Evolutionary conservation across 2,797 vertebrate genomes (phyloP).

Genomic region (Danio jaintianensis): DNA sequence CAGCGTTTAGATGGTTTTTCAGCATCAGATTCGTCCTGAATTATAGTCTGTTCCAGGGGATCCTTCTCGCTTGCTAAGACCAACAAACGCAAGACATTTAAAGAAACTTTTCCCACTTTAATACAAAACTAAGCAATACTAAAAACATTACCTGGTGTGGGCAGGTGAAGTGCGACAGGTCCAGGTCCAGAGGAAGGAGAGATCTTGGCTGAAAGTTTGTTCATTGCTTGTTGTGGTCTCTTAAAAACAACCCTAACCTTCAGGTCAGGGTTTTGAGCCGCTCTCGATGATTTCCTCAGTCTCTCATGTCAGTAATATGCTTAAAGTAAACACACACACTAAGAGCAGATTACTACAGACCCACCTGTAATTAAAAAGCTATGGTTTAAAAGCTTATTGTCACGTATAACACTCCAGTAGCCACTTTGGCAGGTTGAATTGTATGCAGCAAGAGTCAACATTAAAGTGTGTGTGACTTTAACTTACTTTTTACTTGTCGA

Average conservation of each 20-base stretch:
- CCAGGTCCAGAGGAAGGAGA: constrained; percentile 50
- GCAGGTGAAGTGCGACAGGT: constrained; percentile 36
- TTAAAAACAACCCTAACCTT: neutral
- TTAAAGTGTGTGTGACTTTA: no score
- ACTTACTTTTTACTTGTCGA: no score
- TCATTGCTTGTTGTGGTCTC: constrained; percentile 53
- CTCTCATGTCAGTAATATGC: constrained; percentile 34
- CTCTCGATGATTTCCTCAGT: neutral
- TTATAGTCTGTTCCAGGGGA: neutral
- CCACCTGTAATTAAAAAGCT: constrained; percentile 30
- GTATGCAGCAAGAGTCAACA: neutral
- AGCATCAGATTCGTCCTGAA: neutral
- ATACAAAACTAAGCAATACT: neutral
- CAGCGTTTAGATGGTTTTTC: neutral
- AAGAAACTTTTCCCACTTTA: neutral
- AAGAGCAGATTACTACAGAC: constrained; percentile 37
- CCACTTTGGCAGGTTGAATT: neutral
- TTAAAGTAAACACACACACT: constrained; percentile 46
- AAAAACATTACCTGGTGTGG: constrained; percentile 53
- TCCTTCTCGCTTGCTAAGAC: constrained; percentile 34
- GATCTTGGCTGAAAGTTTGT: constrained; percentile 64
- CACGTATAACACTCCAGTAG: neutral
- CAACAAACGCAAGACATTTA: neutral
- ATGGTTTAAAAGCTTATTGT: constrained; percentile 27
- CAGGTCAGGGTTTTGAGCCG: neutral